These are phyloP conservation scores for Yponomeuta cagnagella DNA, from an alignment of 2,888 invertebrate genomes.

Conservation along the genomic window DNA sequence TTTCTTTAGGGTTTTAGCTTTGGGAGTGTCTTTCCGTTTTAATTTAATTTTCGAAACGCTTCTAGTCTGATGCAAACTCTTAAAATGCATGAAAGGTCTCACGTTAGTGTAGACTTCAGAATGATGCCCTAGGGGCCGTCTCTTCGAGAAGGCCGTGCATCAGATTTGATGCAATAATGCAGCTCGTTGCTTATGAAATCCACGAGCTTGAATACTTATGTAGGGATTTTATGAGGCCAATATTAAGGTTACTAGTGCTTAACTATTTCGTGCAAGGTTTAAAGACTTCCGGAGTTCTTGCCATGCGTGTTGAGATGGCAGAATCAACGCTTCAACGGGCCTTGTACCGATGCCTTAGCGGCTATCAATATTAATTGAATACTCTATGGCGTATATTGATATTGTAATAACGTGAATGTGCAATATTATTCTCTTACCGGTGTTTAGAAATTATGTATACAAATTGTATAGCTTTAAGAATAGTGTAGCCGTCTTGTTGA, in stretches of 20 bases:
- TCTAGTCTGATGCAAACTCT: too few relatives aligned
- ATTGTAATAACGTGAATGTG: constrained; percentile 31
- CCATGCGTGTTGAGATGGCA: constrained; percentile 23
- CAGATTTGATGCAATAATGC: too few relatives aligned
- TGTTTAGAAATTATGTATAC: constrained; percentile 72
- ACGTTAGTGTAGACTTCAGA: too few relatives aligned
- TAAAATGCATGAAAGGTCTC: too few relatives aligned
- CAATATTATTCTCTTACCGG: constrained; percentile 71
- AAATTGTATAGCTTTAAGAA: constrained; percentile 71
- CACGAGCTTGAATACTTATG: neutral
- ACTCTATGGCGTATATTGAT: neutral
- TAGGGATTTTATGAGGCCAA: constrained; percentile 2
- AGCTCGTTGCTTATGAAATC: neutral
- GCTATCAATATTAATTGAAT: constrained; percentile 18
- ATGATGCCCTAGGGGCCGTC: too few relatives aligned
- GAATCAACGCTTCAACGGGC: constrained; percentile 45
- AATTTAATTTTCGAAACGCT: too few relatives aligned
- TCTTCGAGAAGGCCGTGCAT: too few relatives aligned
- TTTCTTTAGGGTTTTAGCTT: neutral
- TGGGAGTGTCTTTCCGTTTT: too few relatives aligned
- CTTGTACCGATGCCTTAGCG: constrained; percentile 56
- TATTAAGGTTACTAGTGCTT: constrained; percentile 1
- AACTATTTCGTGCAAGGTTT: constrained; percentile 4
- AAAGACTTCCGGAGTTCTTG: neutral
- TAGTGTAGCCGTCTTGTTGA: constrained; percentile 73